Base-by-base conservation (phyloP, 2,113 vertebrate species). In the Rhinolophus sinicus region DNA sequence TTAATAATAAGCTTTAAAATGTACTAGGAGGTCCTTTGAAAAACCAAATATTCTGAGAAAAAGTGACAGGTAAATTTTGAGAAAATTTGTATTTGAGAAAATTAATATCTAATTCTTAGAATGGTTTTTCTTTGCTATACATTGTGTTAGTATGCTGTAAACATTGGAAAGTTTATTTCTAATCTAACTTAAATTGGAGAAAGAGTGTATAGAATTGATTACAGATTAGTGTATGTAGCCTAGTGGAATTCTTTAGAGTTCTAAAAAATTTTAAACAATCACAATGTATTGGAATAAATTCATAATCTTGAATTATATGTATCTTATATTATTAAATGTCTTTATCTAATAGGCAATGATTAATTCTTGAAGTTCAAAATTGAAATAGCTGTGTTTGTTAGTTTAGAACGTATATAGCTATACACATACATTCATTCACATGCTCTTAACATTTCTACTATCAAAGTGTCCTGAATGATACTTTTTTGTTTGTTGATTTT, bases 1-100 rank as follows among this genome's bases (percentile, higher is more conserved):
- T 91, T 97, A n/a, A 93, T 97, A 75, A 58, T 94, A 91, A 97
- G 9, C 87, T 73, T 64, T 40, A 56, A 96, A 92, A 65, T 96
- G 18, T 96, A 65, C 77, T 95, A 92, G 47, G 62, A 73, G 3
- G 28, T 83, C 33, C 81, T 95, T 69, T 94, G 85, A 86, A 62
- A 96, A 86, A 62, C 21, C 22, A 97, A 60, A 70, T 90, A 10
- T 22, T 77, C 22, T 80, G 50, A 69, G n/a, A 89, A 47, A 90
- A 69, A 92, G 13, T 95, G 30, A 92, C 50, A 95, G 78, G 77
- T 83, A 90, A 73, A 85, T 87, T 93, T 90, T 93, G 30, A 93
- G 88, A 65, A 35, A 93, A 70, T 72, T 85, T 95, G 4, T 72
- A 54, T 82, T 87, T 94, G 40, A 94, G 54, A 85, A 28, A 96